Percentiles rank a stretch among this genome's conserved stretches.
Conservation (phyloP, 2,113 vertebrate genomes). For the Sceloporus undulatus region DNA sequence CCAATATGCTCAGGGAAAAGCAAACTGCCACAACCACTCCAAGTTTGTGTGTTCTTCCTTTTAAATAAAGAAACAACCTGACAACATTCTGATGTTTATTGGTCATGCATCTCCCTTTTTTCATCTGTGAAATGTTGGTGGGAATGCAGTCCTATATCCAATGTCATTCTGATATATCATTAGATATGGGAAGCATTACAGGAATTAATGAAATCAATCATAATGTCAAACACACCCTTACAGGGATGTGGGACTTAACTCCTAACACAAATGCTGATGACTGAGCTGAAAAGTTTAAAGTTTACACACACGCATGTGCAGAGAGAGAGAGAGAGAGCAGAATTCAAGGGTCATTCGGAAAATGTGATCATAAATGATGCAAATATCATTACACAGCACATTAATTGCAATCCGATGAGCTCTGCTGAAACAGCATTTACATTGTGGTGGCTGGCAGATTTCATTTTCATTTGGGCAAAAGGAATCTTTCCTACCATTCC, state of each 20-base stretch:
- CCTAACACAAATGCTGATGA: not conserved
- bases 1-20: too few relatives aligned
- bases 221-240: not conserved
- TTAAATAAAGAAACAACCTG: too few relatives aligned
- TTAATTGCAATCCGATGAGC: constrained; percentile 9
- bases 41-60: too few relatives aligned
- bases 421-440: constrained; percentile 7
- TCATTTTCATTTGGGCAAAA: constrained; percentile 11
- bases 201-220: not conserved
- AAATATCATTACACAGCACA: not conserved
- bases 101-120: too few relatives aligned
- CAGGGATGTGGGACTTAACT: not conserved
- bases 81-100: too few relatives aligned
- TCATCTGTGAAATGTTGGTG: too few relatives aligned
- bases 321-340: not conserved
- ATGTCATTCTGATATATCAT: too few relatives aligned
- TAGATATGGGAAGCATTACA: not conserved
- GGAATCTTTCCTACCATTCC: not conserved
- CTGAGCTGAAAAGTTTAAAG: not conserved
- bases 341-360: constrained; percentile 10
- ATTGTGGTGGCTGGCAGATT: not conserved
- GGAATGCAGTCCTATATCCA: not conserved
- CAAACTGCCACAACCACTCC: too few relatives aligned
- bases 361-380: constrained; percentile 20
- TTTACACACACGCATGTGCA: too few relatives aligned